These are phyloP conservation scores for Brenthis daphne DNA, from an alignment of 2,888 invertebrate genomes.

Conservation along the genomic window DNA sequence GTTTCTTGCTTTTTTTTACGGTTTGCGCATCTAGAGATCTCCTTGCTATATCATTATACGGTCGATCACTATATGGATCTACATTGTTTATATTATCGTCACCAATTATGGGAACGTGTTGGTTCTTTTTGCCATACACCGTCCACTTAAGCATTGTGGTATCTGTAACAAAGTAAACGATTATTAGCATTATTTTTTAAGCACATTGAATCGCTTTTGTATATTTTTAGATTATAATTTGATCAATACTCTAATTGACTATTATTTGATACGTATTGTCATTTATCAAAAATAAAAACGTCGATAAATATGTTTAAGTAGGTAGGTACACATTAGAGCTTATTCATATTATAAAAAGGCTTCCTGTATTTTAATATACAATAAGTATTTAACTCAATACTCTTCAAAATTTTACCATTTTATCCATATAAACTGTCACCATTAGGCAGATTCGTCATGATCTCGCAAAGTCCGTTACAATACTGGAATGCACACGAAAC, in stretches of 20 bases:
- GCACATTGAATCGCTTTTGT: background rate
- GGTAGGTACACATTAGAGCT: too few species aligned
- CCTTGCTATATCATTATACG: constrained; percentile 55
- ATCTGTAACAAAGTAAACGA: constrained; percentile 56
- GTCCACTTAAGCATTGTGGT: constrained; percentile 85
- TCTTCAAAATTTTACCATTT: background rate
- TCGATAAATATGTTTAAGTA: too few species aligned
- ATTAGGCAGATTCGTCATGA: constrained; percentile 30
- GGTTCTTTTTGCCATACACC: constrained; percentile 76
- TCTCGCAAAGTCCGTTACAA: constrained; percentile 34
- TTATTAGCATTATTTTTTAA: background rate
- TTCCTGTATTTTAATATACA: background rate
- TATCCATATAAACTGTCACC: constrained; percentile 4
- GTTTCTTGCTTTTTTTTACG: constrained; percentile 73
- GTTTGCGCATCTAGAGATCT: constrained; percentile 70
- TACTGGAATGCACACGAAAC: constrained; percentile 34
- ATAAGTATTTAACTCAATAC: background rate
- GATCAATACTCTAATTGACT: background rate
- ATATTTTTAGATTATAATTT: background rate
- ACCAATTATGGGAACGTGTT: constrained; percentile 54
- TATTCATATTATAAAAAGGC: too few species aligned
- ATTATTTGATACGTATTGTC: too few species aligned
- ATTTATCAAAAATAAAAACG: too few species aligned
- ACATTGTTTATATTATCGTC: constrained; percentile 51
- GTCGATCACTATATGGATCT: constrained; percentile 50